Conservation (phyloP, 2,797 vertebrate genomes). For the Neosalanx taihuensis region DNA sequence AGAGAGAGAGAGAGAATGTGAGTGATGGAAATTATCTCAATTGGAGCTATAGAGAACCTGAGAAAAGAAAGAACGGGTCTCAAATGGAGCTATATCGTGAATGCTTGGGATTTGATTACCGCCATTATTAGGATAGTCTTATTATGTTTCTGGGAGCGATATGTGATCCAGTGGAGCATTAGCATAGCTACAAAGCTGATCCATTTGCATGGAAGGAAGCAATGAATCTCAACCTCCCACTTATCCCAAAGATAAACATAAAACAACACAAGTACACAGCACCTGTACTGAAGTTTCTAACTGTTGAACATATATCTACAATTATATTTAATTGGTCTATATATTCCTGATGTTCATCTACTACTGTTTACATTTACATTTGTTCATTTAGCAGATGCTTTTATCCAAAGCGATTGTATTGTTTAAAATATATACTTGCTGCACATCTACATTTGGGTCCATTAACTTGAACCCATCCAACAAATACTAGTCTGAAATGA, state of each 20-base stretch:
- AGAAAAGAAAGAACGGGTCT: background rate
- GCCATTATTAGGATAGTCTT: background rate
- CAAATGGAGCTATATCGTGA: background rate
- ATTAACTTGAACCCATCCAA: background rate
- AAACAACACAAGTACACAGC: background rate
- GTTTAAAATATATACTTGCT: too few relatives aligned
- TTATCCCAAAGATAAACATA: background rate
- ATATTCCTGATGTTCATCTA: background rate
- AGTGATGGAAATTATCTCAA: background rate
- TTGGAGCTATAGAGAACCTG: background rate
- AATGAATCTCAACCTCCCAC: background rate
- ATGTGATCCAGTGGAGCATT: background rate
- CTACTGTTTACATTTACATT: background rate
- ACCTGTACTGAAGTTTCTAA: background rate
- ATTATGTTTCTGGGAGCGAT: background rate
- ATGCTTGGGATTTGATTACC: constrained; percentile 1
- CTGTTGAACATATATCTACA: background rate
- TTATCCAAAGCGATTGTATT: background rate
- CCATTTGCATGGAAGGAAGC: background rate
- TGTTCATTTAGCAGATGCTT: too few relatives aligned
- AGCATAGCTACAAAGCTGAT: constrained; percentile 6
- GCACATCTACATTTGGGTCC: background rate
- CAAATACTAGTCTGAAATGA: background rate
- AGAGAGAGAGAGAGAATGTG: background rate
- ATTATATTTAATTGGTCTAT: background rate